phyloP scores from a whole-genome alignment of 1,140 invertebrate species.

The Phenacoccus solenopsis region DNA sequence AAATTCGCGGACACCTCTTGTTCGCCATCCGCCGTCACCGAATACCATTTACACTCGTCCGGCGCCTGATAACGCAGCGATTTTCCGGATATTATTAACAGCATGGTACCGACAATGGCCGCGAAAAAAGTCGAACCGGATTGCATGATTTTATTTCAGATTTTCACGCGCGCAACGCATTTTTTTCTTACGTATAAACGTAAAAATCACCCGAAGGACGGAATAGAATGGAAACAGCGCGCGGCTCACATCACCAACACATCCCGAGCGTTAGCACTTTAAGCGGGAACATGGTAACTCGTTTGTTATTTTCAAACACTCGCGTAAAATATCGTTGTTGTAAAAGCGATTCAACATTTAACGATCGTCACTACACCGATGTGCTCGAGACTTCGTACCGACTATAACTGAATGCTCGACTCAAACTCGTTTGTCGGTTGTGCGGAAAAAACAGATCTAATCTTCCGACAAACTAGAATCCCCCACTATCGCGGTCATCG shows the following conservation, averaged over 20 bases:
- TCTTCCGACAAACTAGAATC: neutral
- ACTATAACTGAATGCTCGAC: neutral
- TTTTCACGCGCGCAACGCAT: neutral
- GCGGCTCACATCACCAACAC: neutral
- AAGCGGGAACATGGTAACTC: neutral
- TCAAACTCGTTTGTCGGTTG: neutral
- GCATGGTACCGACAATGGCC: slow-evolving; percentile 16
- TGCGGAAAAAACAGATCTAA: neutral
- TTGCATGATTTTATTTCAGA: neutral
- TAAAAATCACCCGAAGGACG: neutral
- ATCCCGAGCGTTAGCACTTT: no score
- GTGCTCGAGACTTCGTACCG: neutral
- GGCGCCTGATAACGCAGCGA: slow-evolving; percentile 63
- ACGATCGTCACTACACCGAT: neutral
- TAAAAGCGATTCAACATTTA: neutral
- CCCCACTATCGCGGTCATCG: neutral
- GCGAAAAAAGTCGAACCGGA: slow-evolving; percentile 8
- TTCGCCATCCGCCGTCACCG: slow-evolving; percentile 40
- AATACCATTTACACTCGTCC: slow-evolving; percentile 70
- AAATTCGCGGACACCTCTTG: slow-evolving; percentile 29
- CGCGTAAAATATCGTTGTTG: neutral
- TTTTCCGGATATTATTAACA: slow-evolving; percentile 46
- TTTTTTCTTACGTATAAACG: neutral
- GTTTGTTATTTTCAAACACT: neutral
- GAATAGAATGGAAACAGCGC: neutral